Conservation (phyloP, 2,888 invertebrate genomes). For the Blomia tropicalis region DNA sequence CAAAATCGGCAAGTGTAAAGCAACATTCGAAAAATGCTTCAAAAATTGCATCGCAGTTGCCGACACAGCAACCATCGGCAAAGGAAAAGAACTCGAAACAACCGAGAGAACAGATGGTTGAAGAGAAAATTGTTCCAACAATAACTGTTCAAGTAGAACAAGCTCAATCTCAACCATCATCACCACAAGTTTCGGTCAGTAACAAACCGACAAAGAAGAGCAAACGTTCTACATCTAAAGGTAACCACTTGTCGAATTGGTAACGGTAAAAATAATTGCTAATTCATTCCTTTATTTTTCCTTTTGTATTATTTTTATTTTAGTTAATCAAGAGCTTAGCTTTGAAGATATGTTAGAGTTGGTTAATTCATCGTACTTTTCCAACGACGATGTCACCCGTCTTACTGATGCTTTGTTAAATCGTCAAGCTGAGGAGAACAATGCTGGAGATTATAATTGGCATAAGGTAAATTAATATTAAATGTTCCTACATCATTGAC, state of each 20-base stretch:
- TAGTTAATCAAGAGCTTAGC: neutral
- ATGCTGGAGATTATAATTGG: neutral
- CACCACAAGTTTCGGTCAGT: neutral
- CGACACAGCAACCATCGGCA: no score
- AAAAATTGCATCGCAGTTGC: no score
- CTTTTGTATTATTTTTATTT: neutral
- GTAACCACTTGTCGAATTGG: no score
- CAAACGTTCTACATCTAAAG: neutral
- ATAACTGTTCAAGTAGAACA: neutral
- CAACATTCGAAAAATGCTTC: no score
- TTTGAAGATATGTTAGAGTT: constrained; percentile 8
- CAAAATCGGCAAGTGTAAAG: no score
- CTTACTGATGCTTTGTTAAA: constrained; percentile 5
- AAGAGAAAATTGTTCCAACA: neutral
- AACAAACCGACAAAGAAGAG: no score
- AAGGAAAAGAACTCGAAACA: no score
- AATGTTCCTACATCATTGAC: no score
- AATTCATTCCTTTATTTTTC: no score
- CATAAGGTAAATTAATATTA: neutral
- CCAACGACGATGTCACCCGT: neutral
- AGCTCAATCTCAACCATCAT: neutral
- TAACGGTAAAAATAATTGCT: no score
- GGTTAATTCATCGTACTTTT: constrained; percentile 3
- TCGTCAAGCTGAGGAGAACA: neutral
- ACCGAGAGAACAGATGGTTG: no score